phyloP scores from a whole-genome alignment of 2,113 vertebrate species.

The Trogon melanurus region DNA sequence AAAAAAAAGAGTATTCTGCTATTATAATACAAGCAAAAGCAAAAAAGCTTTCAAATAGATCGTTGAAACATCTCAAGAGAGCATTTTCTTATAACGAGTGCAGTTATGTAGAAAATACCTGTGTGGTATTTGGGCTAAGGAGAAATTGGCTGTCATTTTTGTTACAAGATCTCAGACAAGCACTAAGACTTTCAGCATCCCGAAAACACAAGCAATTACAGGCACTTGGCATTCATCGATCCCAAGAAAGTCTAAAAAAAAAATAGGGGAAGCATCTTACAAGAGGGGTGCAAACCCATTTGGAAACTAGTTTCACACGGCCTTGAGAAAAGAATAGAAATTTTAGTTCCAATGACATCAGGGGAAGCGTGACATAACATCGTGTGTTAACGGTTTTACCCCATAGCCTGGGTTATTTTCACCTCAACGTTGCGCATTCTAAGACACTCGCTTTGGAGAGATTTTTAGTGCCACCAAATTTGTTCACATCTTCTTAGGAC shows the following conservation, averaged over 20 bases:
- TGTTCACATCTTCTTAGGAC: background rate
- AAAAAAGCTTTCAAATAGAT: background rate
- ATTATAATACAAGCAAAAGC: background rate
- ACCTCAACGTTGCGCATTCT: background rate
- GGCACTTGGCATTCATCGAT: background rate
- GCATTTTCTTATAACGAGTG: background rate
- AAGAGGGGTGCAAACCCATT: slow-evolving; percentile 51
- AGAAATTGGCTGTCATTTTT: background rate
- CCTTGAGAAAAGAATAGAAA: background rate
- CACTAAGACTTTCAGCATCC: background rate
- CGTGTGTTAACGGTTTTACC: background rate
- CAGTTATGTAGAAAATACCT: background rate
- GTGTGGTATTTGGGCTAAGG: background rate
- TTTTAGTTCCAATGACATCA: background rate
- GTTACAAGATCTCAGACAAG: background rate
- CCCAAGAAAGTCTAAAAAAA: background rate
- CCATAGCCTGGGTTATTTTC: background rate
- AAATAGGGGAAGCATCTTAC: background rate
- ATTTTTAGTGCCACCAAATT: background rate
- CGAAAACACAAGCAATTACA: background rate
- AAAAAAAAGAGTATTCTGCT: background rate
- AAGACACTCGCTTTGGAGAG: background rate
- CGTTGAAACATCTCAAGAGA: background rate
- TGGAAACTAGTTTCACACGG: background rate
- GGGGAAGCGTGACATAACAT: background rate